Conservation (phyloP, 2,113 vertebrate species). For the Sturnira hondurensis region DNA sequence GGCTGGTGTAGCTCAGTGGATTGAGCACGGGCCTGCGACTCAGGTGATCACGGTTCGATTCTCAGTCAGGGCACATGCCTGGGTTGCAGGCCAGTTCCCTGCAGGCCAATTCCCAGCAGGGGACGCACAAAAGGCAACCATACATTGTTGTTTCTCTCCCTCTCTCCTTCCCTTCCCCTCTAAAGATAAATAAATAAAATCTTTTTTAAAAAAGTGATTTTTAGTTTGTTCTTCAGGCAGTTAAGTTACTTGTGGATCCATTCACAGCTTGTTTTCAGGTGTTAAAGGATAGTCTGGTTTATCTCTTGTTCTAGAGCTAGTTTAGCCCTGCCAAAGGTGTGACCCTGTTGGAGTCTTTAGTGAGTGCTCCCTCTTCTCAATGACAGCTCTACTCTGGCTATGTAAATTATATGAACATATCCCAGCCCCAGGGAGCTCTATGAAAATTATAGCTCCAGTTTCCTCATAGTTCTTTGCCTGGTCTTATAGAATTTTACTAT, state of each 20-base stretch:
- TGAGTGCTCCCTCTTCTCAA: not conserved
- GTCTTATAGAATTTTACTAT: not conserved
- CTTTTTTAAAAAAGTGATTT: not conserved
- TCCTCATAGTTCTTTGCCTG: not conserved
- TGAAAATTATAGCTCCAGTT: not conserved
- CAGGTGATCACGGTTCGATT: too few species aligned
- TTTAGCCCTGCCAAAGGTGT: not conserved
- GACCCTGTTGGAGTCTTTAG: not conserved
- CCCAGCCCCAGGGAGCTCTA: not conserved
- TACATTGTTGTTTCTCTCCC: too few species aligned
- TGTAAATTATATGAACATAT: not conserved
- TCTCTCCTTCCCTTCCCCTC: too few species aligned
- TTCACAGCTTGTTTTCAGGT: conserved; percentile 1
- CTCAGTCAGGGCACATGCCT: too few species aligned
- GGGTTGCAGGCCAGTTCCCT: too few species aligned
- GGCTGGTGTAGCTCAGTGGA: too few species aligned
- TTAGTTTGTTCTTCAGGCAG: not conserved
- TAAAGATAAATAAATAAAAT: too few species aligned
- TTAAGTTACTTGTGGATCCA: not conserved
- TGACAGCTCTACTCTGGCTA: not conserved
- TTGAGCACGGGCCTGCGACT: too few species aligned
- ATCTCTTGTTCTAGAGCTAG: not conserved
- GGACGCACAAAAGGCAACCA: too few species aligned
- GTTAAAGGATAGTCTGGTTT: not conserved
- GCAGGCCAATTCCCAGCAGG: too few species aligned